phyloP scores from a whole-genome alignment of 2,113 vertebrate species.

The Tetrax tetrax region DNA sequence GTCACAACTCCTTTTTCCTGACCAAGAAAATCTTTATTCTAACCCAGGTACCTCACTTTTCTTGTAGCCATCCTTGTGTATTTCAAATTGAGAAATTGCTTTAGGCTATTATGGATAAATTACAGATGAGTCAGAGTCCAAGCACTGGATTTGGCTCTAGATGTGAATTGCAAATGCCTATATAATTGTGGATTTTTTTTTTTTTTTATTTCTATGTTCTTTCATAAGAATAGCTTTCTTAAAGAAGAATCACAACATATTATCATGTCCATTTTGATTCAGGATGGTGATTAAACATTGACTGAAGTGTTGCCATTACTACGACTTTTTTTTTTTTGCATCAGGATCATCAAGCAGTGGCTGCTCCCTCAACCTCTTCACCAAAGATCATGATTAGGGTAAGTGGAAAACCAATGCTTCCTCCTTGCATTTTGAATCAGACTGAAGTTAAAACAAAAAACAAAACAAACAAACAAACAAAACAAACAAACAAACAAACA shows the following conservation, averaged over 20 bases:
- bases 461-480: too few relatives aligned
- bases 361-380: not conserved
- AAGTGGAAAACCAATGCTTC: not conserved
- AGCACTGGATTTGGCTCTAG: not conserved
- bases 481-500: not conserved
- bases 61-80: not conserved
- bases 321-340: not conserved
- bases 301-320: not conserved
- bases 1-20: not conserved
- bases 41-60: not conserved
- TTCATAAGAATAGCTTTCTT: not conserved
- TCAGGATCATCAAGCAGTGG: not conserved
- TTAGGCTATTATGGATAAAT: not conserved
- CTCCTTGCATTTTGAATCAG: not conserved
- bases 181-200: not conserved
- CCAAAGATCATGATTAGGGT: not conserved
- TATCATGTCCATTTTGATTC: not conserved
- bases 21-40: slow-evolving; percentile 18
- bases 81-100: not conserved
- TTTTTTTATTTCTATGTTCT: not conserved
- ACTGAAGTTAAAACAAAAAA: not conserved
- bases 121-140: not conserved
- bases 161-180: not conserved
- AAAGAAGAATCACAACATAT: not conserved
- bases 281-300: not conserved